A percentile compares a stretch with the other conserved stretches of the same genome.
Conservation (phyloP, 2,797 vertebrate species). For the Amniataba percoides region DNA sequence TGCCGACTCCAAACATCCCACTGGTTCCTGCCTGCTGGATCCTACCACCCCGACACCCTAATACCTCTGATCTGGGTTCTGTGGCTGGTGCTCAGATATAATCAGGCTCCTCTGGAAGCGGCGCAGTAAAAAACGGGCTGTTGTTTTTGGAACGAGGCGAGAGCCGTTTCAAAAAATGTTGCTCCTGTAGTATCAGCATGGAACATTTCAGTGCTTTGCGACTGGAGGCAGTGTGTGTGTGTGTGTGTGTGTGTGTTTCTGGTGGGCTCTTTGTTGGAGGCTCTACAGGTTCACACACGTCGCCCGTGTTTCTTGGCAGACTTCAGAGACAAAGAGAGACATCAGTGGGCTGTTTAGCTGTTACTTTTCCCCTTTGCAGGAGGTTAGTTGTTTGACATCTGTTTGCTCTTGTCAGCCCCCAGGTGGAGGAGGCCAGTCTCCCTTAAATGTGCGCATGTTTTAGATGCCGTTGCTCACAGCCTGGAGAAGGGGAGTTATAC, state of each 20-base stretch:
- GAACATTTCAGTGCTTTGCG: slow-evolving; percentile 58
- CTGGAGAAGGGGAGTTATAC: slow-evolving; percentile 65
- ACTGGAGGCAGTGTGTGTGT: slow-evolving; percentile 38
- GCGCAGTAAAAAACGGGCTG: slow-evolving; percentile 58
- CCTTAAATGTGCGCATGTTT: slow-evolving; percentile 82
- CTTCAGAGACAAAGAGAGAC: slow-evolving; percentile 76
- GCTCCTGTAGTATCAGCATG: slow-evolving; percentile 53
- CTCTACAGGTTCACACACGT: slow-evolving; percentile 80
- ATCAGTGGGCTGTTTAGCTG: slow-evolving; percentile 75
- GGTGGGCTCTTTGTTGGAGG: slow-evolving; percentile 58
- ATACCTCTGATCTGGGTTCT: slow-evolving; percentile 73
- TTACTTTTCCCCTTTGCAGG: slow-evolving; percentile 80
- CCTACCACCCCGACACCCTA: slow-evolving; percentile 42
- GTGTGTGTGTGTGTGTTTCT: slow-evolving; percentile 42
- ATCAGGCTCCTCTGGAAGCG: slow-evolving; percentile 64
- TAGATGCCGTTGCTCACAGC: slow-evolving; percentile 76
- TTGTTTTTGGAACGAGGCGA: slow-evolving; percentile 67
- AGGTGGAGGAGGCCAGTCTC: slow-evolving; percentile 67
- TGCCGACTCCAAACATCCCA: slow-evolving; percentile 55
- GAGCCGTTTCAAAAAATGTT: slow-evolving; percentile 63
- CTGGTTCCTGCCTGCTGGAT: slow-evolving; percentile 58
- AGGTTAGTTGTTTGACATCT: slow-evolving; percentile 87
- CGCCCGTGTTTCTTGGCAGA: slow-evolving; percentile 69
- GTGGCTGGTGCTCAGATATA: slow-evolving; percentile 67
- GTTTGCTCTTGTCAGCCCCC: slow-evolving; percentile 86